These are phyloP conservation scores for Chironomus riparius DNA, from an alignment of 2,888 invertebrate genomes.

Conservation along the genomic window DNA sequence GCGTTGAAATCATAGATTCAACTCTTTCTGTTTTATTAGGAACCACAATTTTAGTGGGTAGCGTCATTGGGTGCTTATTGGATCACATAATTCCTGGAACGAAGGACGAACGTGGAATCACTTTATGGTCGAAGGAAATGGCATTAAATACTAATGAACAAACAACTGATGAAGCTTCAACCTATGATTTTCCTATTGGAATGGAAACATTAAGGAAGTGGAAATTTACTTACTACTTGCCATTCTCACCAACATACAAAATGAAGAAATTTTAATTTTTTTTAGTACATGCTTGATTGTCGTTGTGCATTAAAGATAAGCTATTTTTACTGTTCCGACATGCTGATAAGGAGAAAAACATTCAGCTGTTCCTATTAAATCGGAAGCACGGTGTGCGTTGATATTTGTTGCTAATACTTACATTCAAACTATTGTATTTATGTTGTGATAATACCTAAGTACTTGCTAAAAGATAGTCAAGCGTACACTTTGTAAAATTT, in stretches of 20 bases:
- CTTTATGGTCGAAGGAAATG: constrained; percentile 65
- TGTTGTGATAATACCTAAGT: too few species aligned
- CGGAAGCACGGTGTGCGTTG: too few species aligned
- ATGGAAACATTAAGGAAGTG: constrained; percentile 57
- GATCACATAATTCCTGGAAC: constrained; percentile 47
- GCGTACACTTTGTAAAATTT: too few species aligned
- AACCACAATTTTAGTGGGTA: constrained; percentile 69
- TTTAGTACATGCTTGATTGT: constrained; percentile 34
- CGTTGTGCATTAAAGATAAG: too few species aligned
- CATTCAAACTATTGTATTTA: too few species aligned
- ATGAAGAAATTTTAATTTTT: constrained; percentile 1
- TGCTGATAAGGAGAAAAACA: too few species aligned
- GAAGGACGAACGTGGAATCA: constrained; percentile 62
- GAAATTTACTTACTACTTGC: constrained; percentile 58
- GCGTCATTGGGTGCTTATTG: constrained; percentile 49
- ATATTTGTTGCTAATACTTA: too few species aligned
- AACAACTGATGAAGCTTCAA: constrained; percentile 43
- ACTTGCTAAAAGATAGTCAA: too few species aligned
- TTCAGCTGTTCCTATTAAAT: too few species aligned
- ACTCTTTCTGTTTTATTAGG: constrained; percentile 64
- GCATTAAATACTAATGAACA: constrained; percentile 41
- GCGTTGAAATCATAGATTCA: constrained; percentile 54
- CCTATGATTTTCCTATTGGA: constrained; percentile 64
- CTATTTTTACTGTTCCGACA: too few species aligned
- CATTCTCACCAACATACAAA: constrained; percentile 62